phyloP scores from a whole-genome alignment of 2,888 invertebrate species.

The Caenorhabditis auriculariae region DNA sequence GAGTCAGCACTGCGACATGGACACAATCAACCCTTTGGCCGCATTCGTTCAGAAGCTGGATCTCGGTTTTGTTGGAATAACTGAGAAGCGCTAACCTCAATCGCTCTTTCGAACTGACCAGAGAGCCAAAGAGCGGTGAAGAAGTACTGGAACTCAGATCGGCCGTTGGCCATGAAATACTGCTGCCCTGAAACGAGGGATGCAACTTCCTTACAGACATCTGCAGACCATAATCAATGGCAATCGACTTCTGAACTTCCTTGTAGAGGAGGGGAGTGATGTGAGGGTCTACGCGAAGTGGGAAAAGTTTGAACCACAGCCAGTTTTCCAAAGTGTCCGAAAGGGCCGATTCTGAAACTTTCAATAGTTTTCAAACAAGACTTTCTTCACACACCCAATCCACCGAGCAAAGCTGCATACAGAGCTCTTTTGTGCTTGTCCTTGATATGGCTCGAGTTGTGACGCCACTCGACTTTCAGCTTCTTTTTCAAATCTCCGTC shows the following conservation, averaged over 20 bases:
- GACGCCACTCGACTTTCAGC: conserved; percentile 57
- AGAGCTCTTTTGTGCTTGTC: conserved; percentile 54
- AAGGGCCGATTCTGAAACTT: conserved; percentile 21
- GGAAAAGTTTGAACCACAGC: conserved; percentile 57
- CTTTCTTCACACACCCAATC: conserved; percentile 23
- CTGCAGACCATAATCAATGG: conserved; percentile 51
- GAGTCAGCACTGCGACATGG: conserved; percentile 53
- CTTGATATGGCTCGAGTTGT: conserved; percentile 39
- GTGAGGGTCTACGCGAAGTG: conserved; percentile 48
- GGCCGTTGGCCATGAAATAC: conserved; percentile 55
- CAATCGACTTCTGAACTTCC: conserved; percentile 54
- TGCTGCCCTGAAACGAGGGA: conserved; percentile 47
- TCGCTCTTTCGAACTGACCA: conserved; percentile 58
- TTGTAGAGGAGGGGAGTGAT: conserved; percentile 43
- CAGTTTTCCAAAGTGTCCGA: conserved; percentile 59
- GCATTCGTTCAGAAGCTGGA: conserved; percentile 35
- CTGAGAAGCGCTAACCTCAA: conserved; percentile 36
- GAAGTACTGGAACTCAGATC: conserved; percentile 46
- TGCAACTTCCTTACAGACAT: not conserved
- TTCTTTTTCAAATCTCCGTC: conserved; percentile 49
- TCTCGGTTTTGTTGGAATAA: too few species aligned
- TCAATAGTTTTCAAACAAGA: not conserved
- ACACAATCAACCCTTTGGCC: conserved; percentile 50
- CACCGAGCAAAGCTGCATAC: conserved; percentile 56
- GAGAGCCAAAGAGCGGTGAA: conserved; percentile 58